Percentiles rank a stretch among this genome's conserved stretches.
Conservation (phyloP, 2,113 vertebrate genomes). For the Phalacrocorax carbo region DNA sequence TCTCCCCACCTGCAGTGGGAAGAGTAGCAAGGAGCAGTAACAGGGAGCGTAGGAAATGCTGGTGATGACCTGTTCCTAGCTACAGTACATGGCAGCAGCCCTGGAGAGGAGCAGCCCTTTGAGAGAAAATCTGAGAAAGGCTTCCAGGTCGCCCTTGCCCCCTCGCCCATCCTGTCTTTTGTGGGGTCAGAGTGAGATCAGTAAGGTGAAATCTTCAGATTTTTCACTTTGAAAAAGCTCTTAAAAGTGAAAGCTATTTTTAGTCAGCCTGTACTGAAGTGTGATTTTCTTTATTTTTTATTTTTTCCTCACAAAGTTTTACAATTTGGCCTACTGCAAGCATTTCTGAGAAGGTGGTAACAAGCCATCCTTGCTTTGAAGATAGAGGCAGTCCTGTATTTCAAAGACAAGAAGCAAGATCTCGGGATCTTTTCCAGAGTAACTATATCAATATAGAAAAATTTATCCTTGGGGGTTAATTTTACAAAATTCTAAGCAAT, state of each 20-base stretch:
- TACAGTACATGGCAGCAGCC: not conserved
- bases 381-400: not conserved
- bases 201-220: not conserved
- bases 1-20: not conserved
- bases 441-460: not conserved
- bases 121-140: not conserved
- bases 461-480: not conserved
- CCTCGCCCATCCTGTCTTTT: not conserved
- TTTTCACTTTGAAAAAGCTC: not conserved
- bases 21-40: not conserved
- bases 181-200: not conserved
- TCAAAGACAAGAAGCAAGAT: not conserved
- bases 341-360: not conserved
- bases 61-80: not conserved
- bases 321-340: not conserved
- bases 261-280: not conserved
- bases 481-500: not conserved
- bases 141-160: not conserved
- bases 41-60: not conserved
- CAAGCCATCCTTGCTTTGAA: not conserved
- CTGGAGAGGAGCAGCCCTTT: not conserved
- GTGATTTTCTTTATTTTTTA: not conserved
- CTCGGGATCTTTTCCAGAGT: not conserved
- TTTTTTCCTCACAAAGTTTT: not conserved
- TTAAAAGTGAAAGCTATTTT: not conserved